Base-by-base conservation (phyloP, 1,140 invertebrate genomes). In the Magallana gigas region DNA sequence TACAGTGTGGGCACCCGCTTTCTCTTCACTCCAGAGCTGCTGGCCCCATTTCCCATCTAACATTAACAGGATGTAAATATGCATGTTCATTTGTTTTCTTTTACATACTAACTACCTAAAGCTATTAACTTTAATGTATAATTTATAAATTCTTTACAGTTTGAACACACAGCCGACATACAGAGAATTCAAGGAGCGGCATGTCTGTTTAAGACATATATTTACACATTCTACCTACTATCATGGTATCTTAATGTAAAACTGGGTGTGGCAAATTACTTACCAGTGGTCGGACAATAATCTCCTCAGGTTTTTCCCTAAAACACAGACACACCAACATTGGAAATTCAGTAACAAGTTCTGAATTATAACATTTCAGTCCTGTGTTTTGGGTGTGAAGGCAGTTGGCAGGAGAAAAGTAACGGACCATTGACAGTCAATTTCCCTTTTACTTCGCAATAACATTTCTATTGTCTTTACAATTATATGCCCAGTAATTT, bases 241-340 rank as follows among this genome's bases (percentile, higher is more conserved):
- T 48, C 3, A 48, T 48, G 36, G 36, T 48, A 48, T 48, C 36
- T 48, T 48, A 5, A 48, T 48, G 5, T 48, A 48, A 48, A 48
- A 48, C 2, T 48, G 36, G 36, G 36, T 48, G 36, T 48, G 36
- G 36, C 36, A 48, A 48, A 48, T 48, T 48, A 76, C 58, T 68
- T 81, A 83, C 85, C 85, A 60, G 82, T 62, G 76, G 36, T 86
- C 85, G 18, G 59, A 86, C 85, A 29, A 86, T 81, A 62, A 86
- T 86, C 82, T 86, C 85, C 85, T 86, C 85, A 56, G 85, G 87
- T 85, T 87, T 84, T 83, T 84, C 81, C 58, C 80, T 80, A 83
- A 84, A 86, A 64, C 85, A 86, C 62, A 84, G 64, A 57, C 81
- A 87, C 86, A 87, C 86, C 81, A 84, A 87, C 81, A 87, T 84